These are phyloP conservation scores for Brachyistius frenatus DNA, from an alignment of 2,113 vertebrate species.

Conservation along the genomic window DNA sequence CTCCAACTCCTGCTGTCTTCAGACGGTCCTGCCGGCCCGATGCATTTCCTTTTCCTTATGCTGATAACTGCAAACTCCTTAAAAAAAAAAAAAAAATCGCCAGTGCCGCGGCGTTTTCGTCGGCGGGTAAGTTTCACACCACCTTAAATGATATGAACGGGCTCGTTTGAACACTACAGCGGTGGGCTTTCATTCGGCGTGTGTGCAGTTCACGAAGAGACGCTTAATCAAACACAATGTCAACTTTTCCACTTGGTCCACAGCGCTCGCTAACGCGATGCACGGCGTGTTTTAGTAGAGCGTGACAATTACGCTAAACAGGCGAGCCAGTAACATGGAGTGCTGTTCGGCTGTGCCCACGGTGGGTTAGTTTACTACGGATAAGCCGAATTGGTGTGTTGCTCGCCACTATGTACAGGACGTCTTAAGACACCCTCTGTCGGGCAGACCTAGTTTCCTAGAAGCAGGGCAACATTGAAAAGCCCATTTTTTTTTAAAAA, in stretches of 20 bases:
- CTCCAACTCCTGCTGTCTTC: slow-evolving; percentile 51
- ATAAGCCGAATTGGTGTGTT: slow-evolving; percentile 13
- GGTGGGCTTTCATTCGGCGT: slow-evolving; percentile 16
- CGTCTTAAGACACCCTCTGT: background rate
- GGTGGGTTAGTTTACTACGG: background rate
- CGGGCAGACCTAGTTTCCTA: background rate
- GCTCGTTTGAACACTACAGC: background rate
- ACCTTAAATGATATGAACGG: background rate
- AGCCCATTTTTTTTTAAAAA: no score
- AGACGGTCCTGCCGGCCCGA: slow-evolving; percentile 49
- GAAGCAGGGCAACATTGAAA: slow-evolving; percentile 1
- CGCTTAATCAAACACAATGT: slow-evolving; percentile 39
- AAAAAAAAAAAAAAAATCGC: slow-evolving; percentile 14
- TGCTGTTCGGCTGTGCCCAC: fast-evolving
- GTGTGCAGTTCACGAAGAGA: background rate
- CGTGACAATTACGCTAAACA: background rate
- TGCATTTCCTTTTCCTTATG: slow-evolving; percentile 45
- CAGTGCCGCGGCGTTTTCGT: slow-evolving; percentile 26
- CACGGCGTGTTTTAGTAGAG: background rate
- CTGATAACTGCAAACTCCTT: slow-evolving; percentile 57
- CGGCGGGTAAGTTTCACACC: background rate
- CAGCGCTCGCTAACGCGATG: background rate
- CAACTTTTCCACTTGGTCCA: slow-evolving; percentile 61
- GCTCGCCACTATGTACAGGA: background rate
- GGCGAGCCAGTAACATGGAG: background rate